A percentile compares a stretch with the other conserved stretches of the same genome.
phyloP scores from a whole-genome alignment of 2,113 vertebrate genomes.

The Otus sunia region DNA sequence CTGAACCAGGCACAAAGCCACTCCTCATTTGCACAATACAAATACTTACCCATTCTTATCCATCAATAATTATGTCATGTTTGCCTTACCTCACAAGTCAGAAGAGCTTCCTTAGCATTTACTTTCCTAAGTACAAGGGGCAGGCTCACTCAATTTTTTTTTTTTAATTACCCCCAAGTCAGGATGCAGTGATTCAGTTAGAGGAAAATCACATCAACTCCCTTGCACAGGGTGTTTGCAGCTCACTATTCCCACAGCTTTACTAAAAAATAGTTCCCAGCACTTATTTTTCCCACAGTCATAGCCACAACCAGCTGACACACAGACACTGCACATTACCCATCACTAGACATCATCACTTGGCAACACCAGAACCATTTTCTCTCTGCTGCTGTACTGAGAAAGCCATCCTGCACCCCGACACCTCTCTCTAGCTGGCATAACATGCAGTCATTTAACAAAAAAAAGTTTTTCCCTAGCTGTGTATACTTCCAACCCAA shows the following conservation, averaged over 20 bases:
- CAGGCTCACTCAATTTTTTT: background rate
- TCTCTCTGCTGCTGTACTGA: background rate
- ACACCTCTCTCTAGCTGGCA: background rate
- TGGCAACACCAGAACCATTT: background rate
- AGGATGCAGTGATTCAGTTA: background rate
- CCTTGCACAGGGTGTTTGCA: background rate
- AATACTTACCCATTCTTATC: background rate
- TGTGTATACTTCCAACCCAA: background rate
- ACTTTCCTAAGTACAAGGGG: background rate
- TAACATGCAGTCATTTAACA: background rate
- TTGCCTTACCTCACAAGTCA: slow-evolving; percentile 33
- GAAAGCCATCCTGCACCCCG: background rate
- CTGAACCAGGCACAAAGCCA: slow-evolving; percentile 15
- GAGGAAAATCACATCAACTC: background rate
- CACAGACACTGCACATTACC: background rate
- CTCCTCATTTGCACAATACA: background rate
- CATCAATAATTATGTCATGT: background rate
- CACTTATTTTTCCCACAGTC: background rate
- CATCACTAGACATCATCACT: background rate
- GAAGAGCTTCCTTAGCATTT: background rate
- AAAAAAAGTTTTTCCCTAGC: background rate
- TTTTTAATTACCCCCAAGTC: background rate
- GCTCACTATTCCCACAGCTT: background rate
- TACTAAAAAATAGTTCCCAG: background rate
- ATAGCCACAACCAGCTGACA: background rate